Conservation (phyloP, 2,797 vertebrate genomes). For the Hemibagrus guttatus region DNA sequence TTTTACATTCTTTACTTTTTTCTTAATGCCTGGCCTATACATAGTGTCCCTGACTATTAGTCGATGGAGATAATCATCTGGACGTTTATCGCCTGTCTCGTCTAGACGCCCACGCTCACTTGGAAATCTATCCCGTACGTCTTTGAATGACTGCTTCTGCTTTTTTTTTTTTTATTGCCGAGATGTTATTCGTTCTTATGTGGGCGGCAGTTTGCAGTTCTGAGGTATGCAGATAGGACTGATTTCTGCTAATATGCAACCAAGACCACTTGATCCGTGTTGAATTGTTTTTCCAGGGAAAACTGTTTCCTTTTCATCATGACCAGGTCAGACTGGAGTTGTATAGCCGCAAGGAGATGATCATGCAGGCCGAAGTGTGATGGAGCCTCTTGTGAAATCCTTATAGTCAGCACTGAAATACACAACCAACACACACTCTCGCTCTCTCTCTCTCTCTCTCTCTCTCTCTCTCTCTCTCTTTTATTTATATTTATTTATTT, state of each 20-base stretch:
- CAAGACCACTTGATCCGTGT: not conserved
- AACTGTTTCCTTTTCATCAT: not conserved
- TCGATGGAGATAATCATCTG: not conserved
- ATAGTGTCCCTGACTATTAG: not conserved
- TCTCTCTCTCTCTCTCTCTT: too few species aligned
- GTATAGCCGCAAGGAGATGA: not conserved
- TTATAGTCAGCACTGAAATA: not conserved
- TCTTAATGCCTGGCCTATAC: not conserved
- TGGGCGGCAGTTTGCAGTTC: not conserved
- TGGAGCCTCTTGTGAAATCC: not conserved
- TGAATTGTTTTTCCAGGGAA: not conserved
- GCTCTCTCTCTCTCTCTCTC: too few species aligned
- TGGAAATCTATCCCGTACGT: not conserved
- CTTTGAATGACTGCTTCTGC: not conserved
- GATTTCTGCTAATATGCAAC: not conserved
- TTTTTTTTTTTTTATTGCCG: not conserved
- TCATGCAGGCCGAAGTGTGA: not conserved
- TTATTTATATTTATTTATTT: too few species aligned
- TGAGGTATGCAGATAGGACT: not conserved
- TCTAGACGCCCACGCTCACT: not conserved
- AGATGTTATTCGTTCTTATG: conserved; percentile 13
- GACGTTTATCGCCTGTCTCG: not conserved
- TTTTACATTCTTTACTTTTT: not conserved
- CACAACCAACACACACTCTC: not conserved
- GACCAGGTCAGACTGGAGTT: not conserved